Evolutionary conservation across 2,888 invertebrate species (phyloP).

Genomic region (Pachydiplax longipennis): DNA sequence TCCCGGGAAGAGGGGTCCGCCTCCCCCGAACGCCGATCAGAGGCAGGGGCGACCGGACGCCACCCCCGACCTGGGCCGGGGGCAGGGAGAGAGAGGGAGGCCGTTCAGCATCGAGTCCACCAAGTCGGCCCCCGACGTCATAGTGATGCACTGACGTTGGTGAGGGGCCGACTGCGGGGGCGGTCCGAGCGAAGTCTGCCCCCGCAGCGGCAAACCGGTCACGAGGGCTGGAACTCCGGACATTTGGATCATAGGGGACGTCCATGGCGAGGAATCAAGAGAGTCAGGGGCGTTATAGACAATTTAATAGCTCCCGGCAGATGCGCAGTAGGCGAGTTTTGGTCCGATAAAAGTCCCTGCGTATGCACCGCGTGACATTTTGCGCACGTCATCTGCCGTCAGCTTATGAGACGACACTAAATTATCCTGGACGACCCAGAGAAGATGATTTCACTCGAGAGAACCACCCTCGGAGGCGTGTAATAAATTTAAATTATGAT

Average conservation of each 20-base stretch:
- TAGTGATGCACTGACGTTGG: conserved; percentile 81
- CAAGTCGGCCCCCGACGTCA: conserved; percentile 89
- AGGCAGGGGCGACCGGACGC: conserved; percentile 53
- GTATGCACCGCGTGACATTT: no score
- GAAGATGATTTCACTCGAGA: not conserved
- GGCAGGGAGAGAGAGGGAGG: conserved; percentile 62
- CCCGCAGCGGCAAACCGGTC: conserved; percentile 32
- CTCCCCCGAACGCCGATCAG: conserved; percentile 46
- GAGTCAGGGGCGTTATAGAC: not conserved
- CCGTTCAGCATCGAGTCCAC: conserved; percentile 85
- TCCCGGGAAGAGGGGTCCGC: conserved; percentile 52
- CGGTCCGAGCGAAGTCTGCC: conserved; percentile 19
- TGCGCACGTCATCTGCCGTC: not conserved
- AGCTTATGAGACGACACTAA: not conserved
- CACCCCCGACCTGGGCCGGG: conserved; percentile 68
- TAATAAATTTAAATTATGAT: no score
- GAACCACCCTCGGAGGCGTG: not conserved
- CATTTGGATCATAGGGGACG: conserved; percentile 37
- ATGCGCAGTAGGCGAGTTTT: no score
- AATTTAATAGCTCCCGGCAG: no score
- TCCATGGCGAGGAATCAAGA: not conserved
- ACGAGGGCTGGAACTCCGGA: conserved; percentile 21
- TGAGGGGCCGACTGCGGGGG: conserved; percentile 49
- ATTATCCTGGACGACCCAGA: not conserved
- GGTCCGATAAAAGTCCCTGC: no score